These are phyloP conservation scores for Onychomys leucogaster DNA, from an alignment of 2,797 vertebrate species.

Conservation along the genomic window DNA sequence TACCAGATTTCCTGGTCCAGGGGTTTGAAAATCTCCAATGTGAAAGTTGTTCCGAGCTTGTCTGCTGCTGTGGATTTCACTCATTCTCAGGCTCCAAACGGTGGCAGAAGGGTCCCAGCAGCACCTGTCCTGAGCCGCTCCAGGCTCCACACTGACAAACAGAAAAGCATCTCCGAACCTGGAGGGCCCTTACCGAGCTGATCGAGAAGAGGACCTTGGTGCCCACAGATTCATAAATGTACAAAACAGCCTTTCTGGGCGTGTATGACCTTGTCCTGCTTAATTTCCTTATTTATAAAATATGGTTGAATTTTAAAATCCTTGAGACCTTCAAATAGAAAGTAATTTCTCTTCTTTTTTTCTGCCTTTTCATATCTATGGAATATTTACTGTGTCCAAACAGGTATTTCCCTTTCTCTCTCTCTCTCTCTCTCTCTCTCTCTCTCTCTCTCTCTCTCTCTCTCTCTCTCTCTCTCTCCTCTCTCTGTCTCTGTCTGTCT, in stretches of 20 bases:
- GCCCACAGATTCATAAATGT: not conserved
- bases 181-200: not conserved
- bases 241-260: not conserved
- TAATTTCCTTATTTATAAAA: slow-evolving; percentile 34
- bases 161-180: not conserved
- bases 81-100: not conserved
- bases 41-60: not conserved
- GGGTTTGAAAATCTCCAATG: not conserved
- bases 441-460: too few species aligned
- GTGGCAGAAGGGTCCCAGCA: not conserved
- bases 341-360: not conserved
- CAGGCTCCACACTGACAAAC: not conserved
- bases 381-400: not conserved
- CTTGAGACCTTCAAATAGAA: not conserved
- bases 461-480: too few species aligned
- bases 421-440: too few species aligned
- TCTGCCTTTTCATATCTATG: slow-evolving; percentile 34
- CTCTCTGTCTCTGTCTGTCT: too few species aligned
- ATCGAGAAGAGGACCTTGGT: not conserved
- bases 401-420: not conserved
- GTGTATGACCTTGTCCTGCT: not conserved
- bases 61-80: not conserved
- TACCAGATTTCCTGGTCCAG: not conserved
- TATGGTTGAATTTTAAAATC: not conserved
- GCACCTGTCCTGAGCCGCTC: not conserved